Percentiles rank a stretch among this genome's conserved stretches.
These are phyloP conservation scores for Solea senegalensis DNA, from an alignment of 2,113 vertebrate species.

Conservation along the genomic window DNA sequence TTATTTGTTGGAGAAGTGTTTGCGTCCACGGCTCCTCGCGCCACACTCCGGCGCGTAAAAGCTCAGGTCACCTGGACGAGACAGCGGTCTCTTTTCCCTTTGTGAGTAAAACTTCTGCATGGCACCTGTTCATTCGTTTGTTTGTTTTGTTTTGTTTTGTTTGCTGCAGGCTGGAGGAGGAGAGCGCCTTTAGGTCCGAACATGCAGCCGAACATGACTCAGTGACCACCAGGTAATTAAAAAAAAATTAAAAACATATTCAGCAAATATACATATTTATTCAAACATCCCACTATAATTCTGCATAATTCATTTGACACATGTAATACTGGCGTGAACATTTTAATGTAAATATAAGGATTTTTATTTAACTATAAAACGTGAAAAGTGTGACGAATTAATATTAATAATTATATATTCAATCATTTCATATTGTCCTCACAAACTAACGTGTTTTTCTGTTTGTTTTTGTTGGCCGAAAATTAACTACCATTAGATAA, in stretches of 20 bases:
- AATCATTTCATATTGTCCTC: not conserved
- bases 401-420: not conserved
- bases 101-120: conserved; percentile 33
- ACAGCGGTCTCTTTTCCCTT: conserved; percentile 7
- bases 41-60: not conserved
- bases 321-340: not conserved
- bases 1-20: conserved; percentile 36
- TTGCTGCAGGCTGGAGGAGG: conserved; percentile 31
- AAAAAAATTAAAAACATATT: conserved; percentile 4
- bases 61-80: conserved; percentile 39
- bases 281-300: not conserved
- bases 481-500: not conserved
- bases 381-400: not conserved
- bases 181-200: not conserved
- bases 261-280: not conserved
- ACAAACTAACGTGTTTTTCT: not conserved
- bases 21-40: conserved; percentile 11
- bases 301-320: not conserved
- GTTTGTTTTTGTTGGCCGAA: not conserved
- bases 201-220: not conserved
- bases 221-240: conserved; percentile 27
- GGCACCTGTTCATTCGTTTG: conserved; percentile 60
- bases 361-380: not conserved
- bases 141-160: conserved; percentile 41
- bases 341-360: not conserved